A percentile compares a stretch with the other conserved stretches of the same genome.
These are phyloP conservation scores for Listrodromus nycthemerus DNA, from an alignment of 2,888 invertebrate species.

Conservation along the genomic window DNA sequence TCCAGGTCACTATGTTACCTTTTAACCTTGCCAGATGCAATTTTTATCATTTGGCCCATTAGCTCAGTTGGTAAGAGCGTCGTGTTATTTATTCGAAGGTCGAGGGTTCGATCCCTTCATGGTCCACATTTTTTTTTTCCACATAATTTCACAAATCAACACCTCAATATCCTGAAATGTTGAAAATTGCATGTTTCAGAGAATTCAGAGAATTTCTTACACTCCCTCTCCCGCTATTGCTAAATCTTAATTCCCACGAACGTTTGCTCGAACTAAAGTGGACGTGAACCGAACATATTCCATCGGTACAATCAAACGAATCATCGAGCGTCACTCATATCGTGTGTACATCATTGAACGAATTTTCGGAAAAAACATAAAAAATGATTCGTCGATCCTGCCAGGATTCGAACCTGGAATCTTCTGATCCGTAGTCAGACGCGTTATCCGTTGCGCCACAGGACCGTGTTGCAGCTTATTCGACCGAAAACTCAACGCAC, in stretches of 20 bases:
- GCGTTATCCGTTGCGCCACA: slow-evolving; percentile 86
- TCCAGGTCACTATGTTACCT: background rate
- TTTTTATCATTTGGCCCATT: slow-evolving; percentile 70
- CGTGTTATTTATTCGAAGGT: slow-evolving; percentile 79
- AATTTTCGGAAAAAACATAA: slow-evolving; percentile 17
- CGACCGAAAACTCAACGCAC: background rate
- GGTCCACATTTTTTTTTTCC: slow-evolving; percentile 62
- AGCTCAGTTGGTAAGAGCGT: slow-evolving; percentile 81
- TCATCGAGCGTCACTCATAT: too few relatives aligned
- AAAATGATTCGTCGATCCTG: slow-evolving; percentile 76
- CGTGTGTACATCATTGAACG: background rate
- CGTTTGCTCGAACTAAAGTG: background rate
- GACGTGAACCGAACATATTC: background rate
- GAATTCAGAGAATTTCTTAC: slow-evolving; percentile 17
- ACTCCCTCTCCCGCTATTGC: background rate
- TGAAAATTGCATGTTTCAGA: background rate
- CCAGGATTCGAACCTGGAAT: slow-evolving; percentile 86
- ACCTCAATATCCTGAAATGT: background rate
- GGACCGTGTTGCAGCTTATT: slow-evolving; percentile 69
- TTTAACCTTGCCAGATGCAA: background rate
- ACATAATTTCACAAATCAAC: background rate
- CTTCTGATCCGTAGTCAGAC: slow-evolving; percentile 90
- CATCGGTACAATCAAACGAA: background rate
- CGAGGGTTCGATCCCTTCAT: slow-evolving; percentile 71
- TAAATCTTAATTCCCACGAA: background rate